Conservation (phyloP, 2,113 vertebrate genomes). For the Albula goreensis region DNA sequence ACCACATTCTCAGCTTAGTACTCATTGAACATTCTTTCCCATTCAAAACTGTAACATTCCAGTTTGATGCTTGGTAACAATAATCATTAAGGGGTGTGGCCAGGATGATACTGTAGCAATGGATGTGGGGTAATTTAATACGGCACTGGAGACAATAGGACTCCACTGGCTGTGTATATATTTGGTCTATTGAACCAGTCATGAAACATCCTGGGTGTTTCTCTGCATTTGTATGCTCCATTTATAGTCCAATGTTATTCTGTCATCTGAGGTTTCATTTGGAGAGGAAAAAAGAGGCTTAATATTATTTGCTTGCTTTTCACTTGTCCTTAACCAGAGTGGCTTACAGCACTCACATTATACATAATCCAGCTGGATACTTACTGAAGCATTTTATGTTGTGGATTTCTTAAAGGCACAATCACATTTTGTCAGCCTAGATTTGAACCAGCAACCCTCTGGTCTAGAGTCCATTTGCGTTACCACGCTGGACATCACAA, state of each 20-base stretch:
- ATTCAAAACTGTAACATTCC: too few relatives aligned
- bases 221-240: not conserved
- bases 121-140: too few relatives aligned
- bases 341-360: not conserved
- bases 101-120: too few relatives aligned
- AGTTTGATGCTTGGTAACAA: too few relatives aligned
- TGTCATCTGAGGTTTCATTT: not conserved
- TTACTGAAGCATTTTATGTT: not conserved
- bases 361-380: not conserved
- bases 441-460: not conserved
- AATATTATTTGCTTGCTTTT: not conserved
- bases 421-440: not conserved
- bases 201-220: not conserved
- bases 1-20: too few relatives aligned
- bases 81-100: too few relatives aligned
- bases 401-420: not conserved
- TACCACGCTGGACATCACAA: not conserved
- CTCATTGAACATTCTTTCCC: too few relatives aligned
- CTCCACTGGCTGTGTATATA: not conserved
- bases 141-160: too few relatives aligned
- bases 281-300: not conserved
- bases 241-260: not conserved
- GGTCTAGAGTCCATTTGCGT: not conserved
- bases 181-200: not conserved
- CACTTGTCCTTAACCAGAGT: not conserved